A percentile compares a stretch with the other conserved stretches of the same genome.
These are phyloP conservation scores for Diplolepis rosae DNA, from an alignment of 2,888 invertebrate genomes.

Conservation along the genomic window DNA sequence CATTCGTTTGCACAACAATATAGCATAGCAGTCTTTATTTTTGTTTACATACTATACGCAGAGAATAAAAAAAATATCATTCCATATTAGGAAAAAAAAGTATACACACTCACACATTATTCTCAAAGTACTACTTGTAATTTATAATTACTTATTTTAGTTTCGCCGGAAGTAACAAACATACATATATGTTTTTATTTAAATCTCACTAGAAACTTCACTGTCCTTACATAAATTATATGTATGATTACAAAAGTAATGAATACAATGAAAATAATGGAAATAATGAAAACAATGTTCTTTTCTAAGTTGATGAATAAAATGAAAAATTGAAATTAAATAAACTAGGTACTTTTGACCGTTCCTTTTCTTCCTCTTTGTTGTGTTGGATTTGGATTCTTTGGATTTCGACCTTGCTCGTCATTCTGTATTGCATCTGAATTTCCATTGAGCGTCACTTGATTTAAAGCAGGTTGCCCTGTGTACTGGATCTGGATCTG, in stretches of 20 bases:
- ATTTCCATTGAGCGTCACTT: not conserved
- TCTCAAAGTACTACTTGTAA: not conserved
- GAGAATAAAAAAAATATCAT: too few relatives aligned
- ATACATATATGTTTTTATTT: too few relatives aligned
- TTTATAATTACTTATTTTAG: too few relatives aligned
- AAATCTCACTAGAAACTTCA: too few relatives aligned
- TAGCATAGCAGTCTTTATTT: too few relatives aligned
- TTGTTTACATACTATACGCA: too few relatives aligned
- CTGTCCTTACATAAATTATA: not conserved
- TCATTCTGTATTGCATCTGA: not conserved
- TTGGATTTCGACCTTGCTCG: not conserved
- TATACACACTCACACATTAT: too few relatives aligned
- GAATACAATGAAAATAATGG: not conserved
- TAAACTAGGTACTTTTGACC: conserved; percentile 5
- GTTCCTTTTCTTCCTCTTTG: conserved; percentile 25
- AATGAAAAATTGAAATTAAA: not conserved
- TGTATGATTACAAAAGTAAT: not conserved
- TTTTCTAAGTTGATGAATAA: not conserved
- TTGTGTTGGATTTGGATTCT: conserved; percentile 8
- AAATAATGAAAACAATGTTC: too few relatives aligned
- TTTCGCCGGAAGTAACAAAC: too few relatives aligned
- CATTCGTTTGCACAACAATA: too few relatives aligned
- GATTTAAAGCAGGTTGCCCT: conserved; percentile 21
- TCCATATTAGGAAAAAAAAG: too few relatives aligned
- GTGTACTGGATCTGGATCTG: conserved; percentile 48